Evolutionary conservation across 2,888 invertebrate species (phyloP), one percentile per base, ranked within the genome.

Genomic region (Drosophila borborema): DNA sequence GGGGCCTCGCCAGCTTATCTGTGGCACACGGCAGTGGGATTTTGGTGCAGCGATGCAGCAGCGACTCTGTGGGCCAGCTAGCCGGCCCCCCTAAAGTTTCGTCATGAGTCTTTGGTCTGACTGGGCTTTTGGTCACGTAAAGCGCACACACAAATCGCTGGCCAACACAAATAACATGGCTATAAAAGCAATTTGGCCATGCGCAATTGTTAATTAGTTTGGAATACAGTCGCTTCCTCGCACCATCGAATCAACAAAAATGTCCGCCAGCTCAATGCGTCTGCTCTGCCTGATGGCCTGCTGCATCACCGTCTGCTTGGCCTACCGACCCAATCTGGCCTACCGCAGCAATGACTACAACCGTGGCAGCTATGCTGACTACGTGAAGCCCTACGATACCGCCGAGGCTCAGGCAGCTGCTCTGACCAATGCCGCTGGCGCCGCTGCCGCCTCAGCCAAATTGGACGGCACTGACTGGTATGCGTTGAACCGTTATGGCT

Each of bases 101-200:
- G 81, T 84, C 74, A 84, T 81, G 66, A 62, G 58, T 66, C 34
- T 34, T 58, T n/a, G 58, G 58, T 65, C 55, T 54, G 81, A 80
- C 72, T 71, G 64, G 78, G 82, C 55, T 61, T 85, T 87, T 90
- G 83, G 91, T 91, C 91, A 91, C 91, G 91, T 91, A 90, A 84
- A 85, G 80, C 72, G 74, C 55, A 54, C 80, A 70, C 74, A 80
- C 84, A 81, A 90, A 88, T 89, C 89, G 72, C 90, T 64, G 58
- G 48, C 28, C 54, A 77, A 59, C 77, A 72, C 73, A 80, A 88
- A 75, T 83, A 77, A 60, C 71, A 64, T 89, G 70, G 84, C 86
- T 91, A 91, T 91, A 91, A 89, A 92, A 91, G 90, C 91, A 89
- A 90, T 87, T 81, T 82, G 80, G 77, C 63, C 84, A 78, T 74